Base-by-base conservation (phyloP, 2,797 vertebrate genomes). In the Mycteria americana region DNA sequence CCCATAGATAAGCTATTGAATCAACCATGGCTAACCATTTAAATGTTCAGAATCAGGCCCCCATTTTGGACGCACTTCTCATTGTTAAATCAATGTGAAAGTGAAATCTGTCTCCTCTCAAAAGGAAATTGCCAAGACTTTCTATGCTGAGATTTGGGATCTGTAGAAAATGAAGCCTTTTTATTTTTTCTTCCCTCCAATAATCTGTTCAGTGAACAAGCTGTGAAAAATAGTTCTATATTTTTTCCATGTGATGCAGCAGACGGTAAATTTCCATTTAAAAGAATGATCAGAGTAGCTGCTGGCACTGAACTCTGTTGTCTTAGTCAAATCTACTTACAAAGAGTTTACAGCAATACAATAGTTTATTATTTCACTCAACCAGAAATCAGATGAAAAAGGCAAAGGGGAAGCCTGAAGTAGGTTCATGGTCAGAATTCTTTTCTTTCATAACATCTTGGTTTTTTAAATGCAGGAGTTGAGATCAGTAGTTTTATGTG, bases 201-300 rank as follows among this genome's bases (percentile, higher is more conserved):
- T 98, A 98, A 98, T 98, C 98, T 98, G 98, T 98, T 98, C 98
- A 98, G 97, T 98, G 98, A 98, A 98, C 98, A 98, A 98, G 98
- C 98, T 98, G 98, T 98, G 98, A 98, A 98, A 98, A 98, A 98
- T 98, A 98, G 98, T 98, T 98, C 98, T 98, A 97, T 98, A 98
- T 98, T 98, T 98, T 97, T 97, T 98, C 97, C 98, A 97, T 98
- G 98, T 98, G 97, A 98, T 98, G 98, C 93, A 98, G 98, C 98
- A 98, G 98, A 98, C 98, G 98, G 98, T 97, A 98, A 98, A 98
- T 98, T 98, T 98, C 98, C 98, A 98, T 98, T 98, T 98, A 98
- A 98, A 98, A 98, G 98, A 98, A 98, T 98, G 98, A 97, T 98
- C 94, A 95, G 98, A 98, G 98, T 98, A 98, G 97, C 97, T 98